Evolutionary conservation across 2,113 vertebrate genomes (phyloP).

Genomic region (Microcebus jonahi): DNA sequence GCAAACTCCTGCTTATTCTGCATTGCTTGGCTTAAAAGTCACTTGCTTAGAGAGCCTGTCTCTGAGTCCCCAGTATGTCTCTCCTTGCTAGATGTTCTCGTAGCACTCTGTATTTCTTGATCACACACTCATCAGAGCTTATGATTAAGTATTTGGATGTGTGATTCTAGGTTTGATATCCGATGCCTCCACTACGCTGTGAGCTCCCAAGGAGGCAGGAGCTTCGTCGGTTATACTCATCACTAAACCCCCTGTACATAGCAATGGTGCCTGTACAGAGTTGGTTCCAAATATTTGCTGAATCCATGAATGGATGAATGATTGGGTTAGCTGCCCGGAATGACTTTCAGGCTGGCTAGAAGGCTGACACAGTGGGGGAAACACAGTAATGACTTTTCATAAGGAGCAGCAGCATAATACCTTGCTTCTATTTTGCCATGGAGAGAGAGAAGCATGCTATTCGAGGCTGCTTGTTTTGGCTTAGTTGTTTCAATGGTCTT

Average conservation of each 20-base stretch:
- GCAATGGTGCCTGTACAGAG: background rate
- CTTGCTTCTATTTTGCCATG: background rate
- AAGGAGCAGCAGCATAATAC: background rate
- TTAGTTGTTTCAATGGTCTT: background rate
- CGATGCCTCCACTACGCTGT: background rate
- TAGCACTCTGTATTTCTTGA: background rate
- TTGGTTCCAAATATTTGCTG: background rate
- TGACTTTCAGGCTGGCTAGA: background rate
- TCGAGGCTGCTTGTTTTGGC: background rate
- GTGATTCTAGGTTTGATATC: background rate
- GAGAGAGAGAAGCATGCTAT: background rate
- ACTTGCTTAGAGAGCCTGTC: conserved; percentile 23
- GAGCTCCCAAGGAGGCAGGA: background rate
- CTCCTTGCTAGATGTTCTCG: background rate
- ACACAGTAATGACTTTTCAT: background rate
- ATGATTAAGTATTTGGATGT: background rate
- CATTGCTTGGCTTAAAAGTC: conserved; percentile 6
- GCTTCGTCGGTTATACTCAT: background rate
- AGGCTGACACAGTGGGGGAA: background rate
- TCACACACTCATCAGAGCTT: background rate
- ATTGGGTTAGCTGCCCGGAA: background rate
- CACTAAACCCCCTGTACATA: background rate
- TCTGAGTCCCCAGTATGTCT: background rate
- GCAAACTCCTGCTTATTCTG: background rate
- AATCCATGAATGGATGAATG: background rate